Conservation (phyloP, 2,888 invertebrate species). For the Ichneumon xanthorius region DNA sequence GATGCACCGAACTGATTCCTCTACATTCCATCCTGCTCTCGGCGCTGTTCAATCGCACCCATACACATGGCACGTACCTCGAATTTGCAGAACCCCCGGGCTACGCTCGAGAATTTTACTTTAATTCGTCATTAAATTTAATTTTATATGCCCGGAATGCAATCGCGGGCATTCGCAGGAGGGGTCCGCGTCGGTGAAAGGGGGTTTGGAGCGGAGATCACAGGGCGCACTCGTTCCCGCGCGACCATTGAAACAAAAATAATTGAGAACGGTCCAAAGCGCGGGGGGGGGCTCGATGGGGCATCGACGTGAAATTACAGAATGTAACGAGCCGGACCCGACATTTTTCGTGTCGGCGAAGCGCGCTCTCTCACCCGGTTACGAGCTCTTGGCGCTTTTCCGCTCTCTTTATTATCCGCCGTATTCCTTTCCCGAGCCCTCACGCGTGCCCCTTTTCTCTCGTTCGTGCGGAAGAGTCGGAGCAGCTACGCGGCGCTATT, state of each 20-base stretch:
- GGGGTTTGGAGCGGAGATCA: slow-evolving; percentile 9
- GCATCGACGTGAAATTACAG: slow-evolving; percentile 67
- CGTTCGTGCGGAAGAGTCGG: slow-evolving; percentile 44
- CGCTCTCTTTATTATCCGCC: slow-evolving; percentile 13
- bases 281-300: slow-evolving; percentile 66
- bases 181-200: slow-evolving; percentile 14
- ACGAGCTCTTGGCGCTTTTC: slow-evolving; percentile 39
- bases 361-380: slow-evolving; percentile 62
- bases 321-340: slow-evolving; percentile 65
- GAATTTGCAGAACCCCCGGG: slow-evolving; percentile 15
- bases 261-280: slow-evolving; percentile 71
- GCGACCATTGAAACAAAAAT: slow-evolving; percentile 70
- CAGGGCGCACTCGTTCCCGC: slow-evolving; percentile 51
- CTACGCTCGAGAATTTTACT: slow-evolving; percentile 30
- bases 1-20: slow-evolving; percentile 30
- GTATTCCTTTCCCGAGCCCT: slow-evolving; percentile 13
- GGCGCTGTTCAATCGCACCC: not conserved
- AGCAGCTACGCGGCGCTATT: slow-evolving; percentile 44
- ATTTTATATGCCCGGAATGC: slow-evolving; percentile 58
- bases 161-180: slow-evolving; percentile 47
- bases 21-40: not conserved
- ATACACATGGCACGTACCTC: not conserved
- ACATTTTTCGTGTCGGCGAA: slow-evolving; percentile 71
- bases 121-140: slow-evolving; percentile 65
- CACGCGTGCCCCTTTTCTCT: slow-evolving; percentile 47